Evolutionary conservation across 2,113 vertebrate genomes (phyloP).

Genomic region (Poicephalus gulielmi): DNA sequence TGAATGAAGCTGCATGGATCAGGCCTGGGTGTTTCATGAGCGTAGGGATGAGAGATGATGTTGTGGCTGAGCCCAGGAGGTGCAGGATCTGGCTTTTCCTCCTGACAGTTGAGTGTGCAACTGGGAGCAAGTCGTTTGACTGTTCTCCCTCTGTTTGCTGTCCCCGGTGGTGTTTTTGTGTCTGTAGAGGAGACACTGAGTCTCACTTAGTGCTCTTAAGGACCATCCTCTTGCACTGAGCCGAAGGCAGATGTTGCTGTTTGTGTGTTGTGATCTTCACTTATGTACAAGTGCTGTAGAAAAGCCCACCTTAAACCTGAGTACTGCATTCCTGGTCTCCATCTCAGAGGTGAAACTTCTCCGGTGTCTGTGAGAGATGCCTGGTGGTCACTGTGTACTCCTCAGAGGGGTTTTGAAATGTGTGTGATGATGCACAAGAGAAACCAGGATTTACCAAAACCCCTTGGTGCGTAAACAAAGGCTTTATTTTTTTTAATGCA

Average conservation of each 20-base stretch:
- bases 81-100: neutral
- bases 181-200: neutral
- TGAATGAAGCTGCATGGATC: neutral
- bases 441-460: slow-evolving; percentile 33
- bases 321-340: neutral
- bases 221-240: neutral
- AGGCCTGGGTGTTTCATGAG: neutral
- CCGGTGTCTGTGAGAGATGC: neutral
- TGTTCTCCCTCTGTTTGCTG: neutral
- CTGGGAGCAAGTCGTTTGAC: neutral
- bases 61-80: neutral
- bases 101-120: neutral
- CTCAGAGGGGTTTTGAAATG: neutral
- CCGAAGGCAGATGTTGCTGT: neutral
- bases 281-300: neutral
- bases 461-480: neutral
- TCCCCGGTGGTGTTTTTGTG: neutral
- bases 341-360: neutral
- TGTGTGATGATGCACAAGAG: neutral
- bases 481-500: neutral
- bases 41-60: neutral
- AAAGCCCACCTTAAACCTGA: neutral
- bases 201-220: neutral
- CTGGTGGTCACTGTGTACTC: neutral
- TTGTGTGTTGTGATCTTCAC: neutral